phyloP scores from a whole-genome alignment of 1,140 invertebrate genomes.

The Andrena cerasifolii region DNA sequence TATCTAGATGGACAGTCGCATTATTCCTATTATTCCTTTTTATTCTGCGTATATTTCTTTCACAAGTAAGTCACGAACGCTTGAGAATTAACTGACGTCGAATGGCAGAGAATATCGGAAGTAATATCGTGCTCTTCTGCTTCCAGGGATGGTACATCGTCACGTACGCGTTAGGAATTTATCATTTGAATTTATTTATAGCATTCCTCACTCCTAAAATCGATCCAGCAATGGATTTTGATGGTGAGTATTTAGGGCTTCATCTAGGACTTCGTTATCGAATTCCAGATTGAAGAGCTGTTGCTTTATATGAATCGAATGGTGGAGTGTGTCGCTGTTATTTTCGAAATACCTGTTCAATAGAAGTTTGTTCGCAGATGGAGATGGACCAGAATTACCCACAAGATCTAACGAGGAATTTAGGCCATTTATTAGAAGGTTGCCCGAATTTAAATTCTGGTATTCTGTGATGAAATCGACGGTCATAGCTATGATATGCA shows the following conservation, averaged over 20 bases:
- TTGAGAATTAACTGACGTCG: neutral
- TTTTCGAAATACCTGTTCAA: slow-evolving; percentile 10
- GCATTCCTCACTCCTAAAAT: slow-evolving; percentile 99
- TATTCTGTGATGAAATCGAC: slow-evolving; percentile 98
- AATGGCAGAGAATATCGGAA: neutral
- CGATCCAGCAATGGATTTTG: slow-evolving; percentile 97
- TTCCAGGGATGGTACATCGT: slow-evolving; percentile 99
- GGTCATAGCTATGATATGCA: slow-evolving; percentile 94
- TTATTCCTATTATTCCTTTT: slow-evolving; percentile 75
- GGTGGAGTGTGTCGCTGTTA: neutral
- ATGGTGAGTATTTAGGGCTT: slow-evolving; percentile 85
- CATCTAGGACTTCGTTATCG: neutral
- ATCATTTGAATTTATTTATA: slow-evolving; percentile 99
- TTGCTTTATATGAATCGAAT: neutral
- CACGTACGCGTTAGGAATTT: slow-evolving; percentile 99
- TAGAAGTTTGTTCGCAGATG: slow-evolving; percentile 82
- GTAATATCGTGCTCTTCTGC: slow-evolving; percentile 44
- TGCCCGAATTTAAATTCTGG: slow-evolving; percentile 99
- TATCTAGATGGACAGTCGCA: slow-evolving; percentile 76
- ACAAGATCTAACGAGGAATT: slow-evolving; percentile 98
- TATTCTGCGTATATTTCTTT: slow-evolving; percentile 76
- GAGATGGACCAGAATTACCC: slow-evolving; percentile 95
- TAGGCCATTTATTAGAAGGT: slow-evolving; percentile 97
- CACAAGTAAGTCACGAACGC: slow-evolving; percentile 64
- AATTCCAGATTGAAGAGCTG: neutral